Evolutionary conservation across 2,888 invertebrate genomes (phyloP).

Genomic region (Agrenia bidenticulata): DNA sequence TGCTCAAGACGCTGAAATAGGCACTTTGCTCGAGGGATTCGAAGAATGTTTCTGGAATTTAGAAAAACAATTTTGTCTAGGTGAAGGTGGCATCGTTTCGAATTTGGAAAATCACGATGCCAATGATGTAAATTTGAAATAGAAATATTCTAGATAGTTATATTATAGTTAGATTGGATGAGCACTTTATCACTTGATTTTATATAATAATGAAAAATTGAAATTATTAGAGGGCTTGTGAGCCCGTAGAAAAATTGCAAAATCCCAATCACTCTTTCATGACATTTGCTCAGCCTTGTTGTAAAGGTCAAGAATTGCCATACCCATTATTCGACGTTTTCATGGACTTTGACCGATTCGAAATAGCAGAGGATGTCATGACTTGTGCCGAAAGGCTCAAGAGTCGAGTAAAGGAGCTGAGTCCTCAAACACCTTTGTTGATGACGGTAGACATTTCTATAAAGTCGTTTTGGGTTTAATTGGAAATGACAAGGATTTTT

Average conservation of each 20-base stretch:
- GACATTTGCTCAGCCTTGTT: slow-evolving; percentile 18
- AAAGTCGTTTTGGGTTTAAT: not conserved
- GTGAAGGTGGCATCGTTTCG: not conserved
- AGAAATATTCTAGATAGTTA: no score
- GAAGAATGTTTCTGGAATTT: slow-evolving; percentile 14
- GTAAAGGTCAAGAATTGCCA: slow-evolving; percentile 18
- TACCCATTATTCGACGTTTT: slow-evolving; percentile 17
- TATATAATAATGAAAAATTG: not conserved
- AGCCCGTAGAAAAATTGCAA: slow-evolving; percentile 1
- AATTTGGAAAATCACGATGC: not conserved
- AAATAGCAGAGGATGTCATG: not conserved
- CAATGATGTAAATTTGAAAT: slow-evolving; percentile 8
- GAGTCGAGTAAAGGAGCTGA: not conserved
- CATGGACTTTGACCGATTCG: slow-evolving; percentile 20
- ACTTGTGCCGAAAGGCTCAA: not conserved
- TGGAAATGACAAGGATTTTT: not conserved
- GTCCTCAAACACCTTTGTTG: no score
- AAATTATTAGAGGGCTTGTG: slow-evolving; percentile 12
- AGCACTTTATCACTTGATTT: not conserved
- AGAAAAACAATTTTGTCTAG: slow-evolving; percentile 11
- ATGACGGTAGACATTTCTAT: not conserved
- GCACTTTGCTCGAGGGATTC: not conserved
- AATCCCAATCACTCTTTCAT: slow-evolving; percentile 14
- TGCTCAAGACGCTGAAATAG: not conserved
- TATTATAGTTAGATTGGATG: not conserved